A percentile compares a stretch with the other conserved stretches of the same genome.
Conservation (phyloP, 2,797 vertebrate species). For the Periophthalmus magnuspinnatus region DNA sequence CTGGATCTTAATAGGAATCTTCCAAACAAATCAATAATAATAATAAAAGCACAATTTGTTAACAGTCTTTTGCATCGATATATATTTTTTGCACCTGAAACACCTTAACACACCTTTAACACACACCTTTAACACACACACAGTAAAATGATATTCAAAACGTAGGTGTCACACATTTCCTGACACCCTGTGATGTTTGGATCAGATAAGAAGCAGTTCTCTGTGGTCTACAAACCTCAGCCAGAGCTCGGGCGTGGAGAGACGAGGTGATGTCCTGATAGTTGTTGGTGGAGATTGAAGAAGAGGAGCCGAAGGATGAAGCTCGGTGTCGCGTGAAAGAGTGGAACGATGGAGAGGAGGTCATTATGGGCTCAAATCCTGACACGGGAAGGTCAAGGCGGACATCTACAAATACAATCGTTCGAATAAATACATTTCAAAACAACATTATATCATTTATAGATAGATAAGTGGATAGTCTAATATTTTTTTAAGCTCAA, state of each 20-base stretch:
- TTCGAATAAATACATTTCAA: background rate
- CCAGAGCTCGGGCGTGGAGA: constrained; percentile 80
- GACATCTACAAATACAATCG: constrained; percentile 60
- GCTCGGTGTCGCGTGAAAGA: constrained; percentile 67
- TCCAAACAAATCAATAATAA: too few relatives aligned
- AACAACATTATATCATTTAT: background rate
- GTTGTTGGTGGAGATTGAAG: constrained; percentile 73
- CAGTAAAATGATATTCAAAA: background rate
- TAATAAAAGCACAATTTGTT: too few relatives aligned
- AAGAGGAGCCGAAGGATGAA: constrained; percentile 75
- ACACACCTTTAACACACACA: too few relatives aligned
- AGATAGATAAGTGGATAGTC: too few relatives aligned
- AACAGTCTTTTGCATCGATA: too few relatives aligned
- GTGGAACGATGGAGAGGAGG: constrained; percentile 62
- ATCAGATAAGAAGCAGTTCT: constrained; percentile 3
- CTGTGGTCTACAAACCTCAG: constrained; percentile 77
- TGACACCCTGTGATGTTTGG: constrained; percentile 2
- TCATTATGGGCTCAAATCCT: constrained; percentile 60
- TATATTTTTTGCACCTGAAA: background rate
- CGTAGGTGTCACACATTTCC: background rate
- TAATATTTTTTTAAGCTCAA: too few relatives aligned
- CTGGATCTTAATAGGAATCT: background rate
- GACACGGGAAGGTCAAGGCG: constrained; percentile 45
- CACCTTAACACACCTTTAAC: background rate
- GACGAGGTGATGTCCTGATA: constrained; percentile 87